Percentiles rank a stretch among this genome's conserved stretches.
phyloP scores from a whole-genome alignment of 1,140 invertebrate species.

The Apis mellifera region Amel_HAv3.1 CM009938.2:5658501-5659000 shows the following conservation, averaged over 20 bases:
- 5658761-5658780: neutral
- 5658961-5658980: neutral
- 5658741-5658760: neutral
- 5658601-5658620: neutral
- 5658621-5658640: no score
- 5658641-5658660: neutral
- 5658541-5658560: no score
- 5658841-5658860: neutral
- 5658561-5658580: neutral
- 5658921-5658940: no score
- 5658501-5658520: no score
- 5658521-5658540: no score
- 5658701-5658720: neutral
- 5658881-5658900: neutral
- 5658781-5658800: slow-evolving; percentile 22
- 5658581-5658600: neutral
- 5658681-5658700: slow-evolving; percentile 19
- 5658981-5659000: neutral
- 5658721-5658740: neutral
- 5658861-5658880: neutral
- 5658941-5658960: no score
- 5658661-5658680: neutral
- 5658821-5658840: slow-evolving; percentile 34
- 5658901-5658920: no score
- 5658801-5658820: slow-evolving; percentile 31